Evolutionary conservation across 2,113 vertebrate genomes (phyloP).

Genomic region (Antechinus stuartii): DNA sequence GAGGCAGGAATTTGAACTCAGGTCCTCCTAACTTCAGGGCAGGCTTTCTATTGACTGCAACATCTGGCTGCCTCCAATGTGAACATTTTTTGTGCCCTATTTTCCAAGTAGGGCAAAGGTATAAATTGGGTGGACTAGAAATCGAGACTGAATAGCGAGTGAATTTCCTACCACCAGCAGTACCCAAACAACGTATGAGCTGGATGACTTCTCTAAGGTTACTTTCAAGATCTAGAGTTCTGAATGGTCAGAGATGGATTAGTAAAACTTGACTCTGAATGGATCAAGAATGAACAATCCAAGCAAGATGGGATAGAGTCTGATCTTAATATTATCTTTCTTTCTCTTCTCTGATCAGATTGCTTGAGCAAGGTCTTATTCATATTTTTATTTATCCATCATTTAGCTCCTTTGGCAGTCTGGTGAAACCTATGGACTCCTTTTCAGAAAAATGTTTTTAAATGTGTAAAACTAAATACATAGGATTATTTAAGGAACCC

Average conservation of each 20-base stretch:
- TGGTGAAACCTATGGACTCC: neutral
- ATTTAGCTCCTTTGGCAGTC: neutral
- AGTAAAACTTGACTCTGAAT: no score
- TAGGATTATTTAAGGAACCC: neutral
- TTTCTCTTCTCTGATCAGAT: neutral
- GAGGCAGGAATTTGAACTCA: no score
- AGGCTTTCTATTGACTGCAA: no score
- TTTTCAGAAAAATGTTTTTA: neutral
- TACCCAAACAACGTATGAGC: neutral
- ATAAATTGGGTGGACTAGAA: neutral
- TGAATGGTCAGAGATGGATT: no score
- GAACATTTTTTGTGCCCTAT: no score
- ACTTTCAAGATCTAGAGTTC: neutral
- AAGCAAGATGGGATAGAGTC: no score
- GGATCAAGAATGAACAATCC: neutral
- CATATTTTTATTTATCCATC: neutral
- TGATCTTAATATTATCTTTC: no score
- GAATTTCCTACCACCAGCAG: neutral
- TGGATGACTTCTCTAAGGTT: neutral
- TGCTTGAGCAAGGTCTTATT: neutral
- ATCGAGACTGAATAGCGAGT: neutral
- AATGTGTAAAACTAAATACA: neutral
- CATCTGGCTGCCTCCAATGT: no score
- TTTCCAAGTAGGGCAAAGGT: no score
- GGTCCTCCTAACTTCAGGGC: no score